Evolutionary conservation across 2,797 vertebrate genomes (phyloP).

Genomic region (Heteromormyrus szaboi): DNA sequence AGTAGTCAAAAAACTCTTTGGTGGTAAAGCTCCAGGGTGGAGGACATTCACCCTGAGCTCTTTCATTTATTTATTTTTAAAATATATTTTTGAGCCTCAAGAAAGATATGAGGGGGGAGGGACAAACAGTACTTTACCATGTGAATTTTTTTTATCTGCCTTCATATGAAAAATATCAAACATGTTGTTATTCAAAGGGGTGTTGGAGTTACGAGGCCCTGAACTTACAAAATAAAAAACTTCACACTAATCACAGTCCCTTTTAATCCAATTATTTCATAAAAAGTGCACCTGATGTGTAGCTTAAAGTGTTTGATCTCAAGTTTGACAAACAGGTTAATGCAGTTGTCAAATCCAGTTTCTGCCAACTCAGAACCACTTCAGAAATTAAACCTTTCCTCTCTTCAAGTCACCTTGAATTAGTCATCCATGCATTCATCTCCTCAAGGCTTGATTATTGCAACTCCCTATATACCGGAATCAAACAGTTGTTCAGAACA

Average conservation of each 20-base stretch:
- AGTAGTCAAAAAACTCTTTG: not conserved
- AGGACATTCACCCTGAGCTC: not conserved
- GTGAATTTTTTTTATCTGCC: not conserved
- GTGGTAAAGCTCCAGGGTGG: not conserved
- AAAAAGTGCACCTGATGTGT: not conserved
- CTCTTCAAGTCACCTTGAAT: not conserved
- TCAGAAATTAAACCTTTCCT: not conserved
- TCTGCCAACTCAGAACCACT: not conserved
- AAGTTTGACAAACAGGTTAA: not conserved
- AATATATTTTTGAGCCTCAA: not conserved
- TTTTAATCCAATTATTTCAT: not conserved
- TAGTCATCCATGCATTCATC: not conserved
- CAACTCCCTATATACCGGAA: not conserved
- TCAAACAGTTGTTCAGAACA: not conserved
- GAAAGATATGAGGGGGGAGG: not conserved
- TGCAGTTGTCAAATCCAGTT: not conserved
- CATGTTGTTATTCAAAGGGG: not conserved
- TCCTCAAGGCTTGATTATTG: not conserved
- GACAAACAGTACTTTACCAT: too few relatives aligned
- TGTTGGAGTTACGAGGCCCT: not conserved
- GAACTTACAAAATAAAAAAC: not conserved
- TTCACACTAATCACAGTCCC: not conserved
- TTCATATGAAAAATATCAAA: not conserved
- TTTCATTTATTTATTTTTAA: not conserved
- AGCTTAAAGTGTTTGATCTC: not conserved